Conservation (phyloP, 2,888 invertebrate genomes). For the Melanotus villosus region DNA sequence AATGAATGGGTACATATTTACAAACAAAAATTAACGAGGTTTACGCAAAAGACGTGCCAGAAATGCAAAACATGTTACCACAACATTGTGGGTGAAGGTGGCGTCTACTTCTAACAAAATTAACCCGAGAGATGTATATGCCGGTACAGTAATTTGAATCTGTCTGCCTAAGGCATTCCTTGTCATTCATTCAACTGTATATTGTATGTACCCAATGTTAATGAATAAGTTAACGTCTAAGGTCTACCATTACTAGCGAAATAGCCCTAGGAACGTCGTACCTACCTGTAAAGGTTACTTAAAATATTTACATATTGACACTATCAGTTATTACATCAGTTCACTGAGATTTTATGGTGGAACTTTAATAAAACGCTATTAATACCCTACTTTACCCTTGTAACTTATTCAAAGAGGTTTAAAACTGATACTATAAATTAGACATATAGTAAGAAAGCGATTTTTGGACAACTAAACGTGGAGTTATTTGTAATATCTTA, state of each 20-base stretch:
- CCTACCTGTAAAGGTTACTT: background rate
- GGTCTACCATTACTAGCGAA: background rate
- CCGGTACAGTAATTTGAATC: conserved; percentile 10
- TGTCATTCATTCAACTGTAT: conserved; percentile 13
- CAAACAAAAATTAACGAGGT: conserved; percentile 12
- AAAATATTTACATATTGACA: too few species aligned
- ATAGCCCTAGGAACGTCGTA: background rate
- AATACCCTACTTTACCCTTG: too few species aligned
- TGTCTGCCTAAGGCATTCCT: conserved; percentile 12
- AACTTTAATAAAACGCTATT: too few species aligned
- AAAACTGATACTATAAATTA: too few species aligned
- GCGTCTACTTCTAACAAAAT: conserved; percentile 17
- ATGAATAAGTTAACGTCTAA: conserved; percentile 2
- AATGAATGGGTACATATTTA: background rate
- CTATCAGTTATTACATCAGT: too few species aligned
- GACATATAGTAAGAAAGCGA: too few species aligned
- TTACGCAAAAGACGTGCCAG: background rate
- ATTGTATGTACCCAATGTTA: background rate
- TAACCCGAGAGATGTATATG: conserved; percentile 15
- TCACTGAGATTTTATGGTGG: too few species aligned
- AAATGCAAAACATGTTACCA: conserved; percentile 9
- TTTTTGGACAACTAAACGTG: too few species aligned
- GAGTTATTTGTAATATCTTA: too few species aligned
- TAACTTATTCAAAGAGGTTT: too few species aligned
- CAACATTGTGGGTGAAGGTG: background rate